phyloP scores from a whole-genome alignment of 1,140 invertebrate species.

The Hestina assimilis region DNA sequence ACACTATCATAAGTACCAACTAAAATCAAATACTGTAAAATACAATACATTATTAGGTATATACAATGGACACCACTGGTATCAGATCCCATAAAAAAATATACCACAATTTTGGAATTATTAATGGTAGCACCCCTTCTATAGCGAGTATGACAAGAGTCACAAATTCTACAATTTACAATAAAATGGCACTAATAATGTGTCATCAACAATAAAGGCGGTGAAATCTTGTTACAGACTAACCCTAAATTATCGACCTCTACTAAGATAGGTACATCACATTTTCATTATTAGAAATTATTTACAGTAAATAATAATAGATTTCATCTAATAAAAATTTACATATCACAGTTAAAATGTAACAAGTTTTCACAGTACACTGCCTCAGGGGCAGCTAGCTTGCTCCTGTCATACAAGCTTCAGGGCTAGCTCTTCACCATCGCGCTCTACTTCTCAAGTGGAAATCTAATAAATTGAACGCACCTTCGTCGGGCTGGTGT shows the following conservation, averaged over 20 bases:
- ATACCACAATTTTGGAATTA: constrained; percentile 79
- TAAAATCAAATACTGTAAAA: constrained; percentile 77
- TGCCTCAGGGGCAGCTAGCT: constrained; percentile 62
- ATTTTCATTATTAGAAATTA: constrained; percentile 68
- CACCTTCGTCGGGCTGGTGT: constrained; percentile 78
- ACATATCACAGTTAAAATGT: constrained; percentile 79
- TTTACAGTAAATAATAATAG: constrained; percentile 72
- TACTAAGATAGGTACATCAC: constrained; percentile 71
- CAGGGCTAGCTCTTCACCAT: constrained; percentile 79
- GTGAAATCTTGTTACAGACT: constrained; percentile 79
- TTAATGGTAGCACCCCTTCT: constrained; percentile 79
- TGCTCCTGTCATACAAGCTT: constrained; percentile 80
- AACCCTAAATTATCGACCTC: constrained; percentile 72
- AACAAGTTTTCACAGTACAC: constrained; percentile 74
- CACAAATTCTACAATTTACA: constrained; percentile 77
- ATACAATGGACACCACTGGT: constrained; percentile 77
- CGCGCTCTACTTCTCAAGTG: constrained; percentile 79
- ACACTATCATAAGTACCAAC: constrained; percentile 75
- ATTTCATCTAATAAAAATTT: constrained; percentile 75
- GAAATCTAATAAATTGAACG: constrained; percentile 79
- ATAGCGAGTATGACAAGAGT: constrained; percentile 79
- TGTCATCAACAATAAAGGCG: constrained; percentile 72
- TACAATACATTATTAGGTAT: constrained; percentile 74
- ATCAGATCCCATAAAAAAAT: constrained; percentile 76
- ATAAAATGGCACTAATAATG: constrained; percentile 78